phyloP scores from a whole-genome alignment of 1,140 invertebrate genomes.

The Homalodisca vitripennis region DNA sequence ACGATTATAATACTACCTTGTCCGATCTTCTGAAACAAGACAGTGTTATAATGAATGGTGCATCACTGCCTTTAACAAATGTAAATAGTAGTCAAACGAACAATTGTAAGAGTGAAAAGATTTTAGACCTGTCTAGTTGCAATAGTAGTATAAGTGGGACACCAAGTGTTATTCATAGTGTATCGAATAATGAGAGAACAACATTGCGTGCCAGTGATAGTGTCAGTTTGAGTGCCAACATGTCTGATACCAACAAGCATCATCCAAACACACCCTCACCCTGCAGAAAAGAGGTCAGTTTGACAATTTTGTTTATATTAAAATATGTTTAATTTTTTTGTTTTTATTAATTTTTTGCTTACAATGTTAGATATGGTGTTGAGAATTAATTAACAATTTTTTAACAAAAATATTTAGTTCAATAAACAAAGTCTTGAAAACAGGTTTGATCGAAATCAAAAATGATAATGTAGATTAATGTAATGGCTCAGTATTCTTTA shows the following conservation, averaged over 20 bases:
- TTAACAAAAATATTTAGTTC: too few species aligned
- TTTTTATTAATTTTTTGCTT: too few species aligned
- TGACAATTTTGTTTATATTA: too few species aligned
- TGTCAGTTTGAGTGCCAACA: background rate
- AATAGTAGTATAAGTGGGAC: background rate
- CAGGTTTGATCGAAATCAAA: too few species aligned
- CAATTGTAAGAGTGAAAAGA: constrained; percentile 8
- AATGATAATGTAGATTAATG: too few species aligned
- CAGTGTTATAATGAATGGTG: constrained; percentile 2
- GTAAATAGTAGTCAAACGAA: background rate
- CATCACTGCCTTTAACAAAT: constrained; percentile 16
- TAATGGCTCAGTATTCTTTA: too few species aligned
- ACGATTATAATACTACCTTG: background rate
- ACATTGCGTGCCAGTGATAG: background rate
- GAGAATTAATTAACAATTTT: too few species aligned
- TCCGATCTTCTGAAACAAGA: background rate
- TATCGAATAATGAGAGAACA: constrained; percentile 1
- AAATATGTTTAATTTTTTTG: too few species aligned
- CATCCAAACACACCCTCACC: background rate
- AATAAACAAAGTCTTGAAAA: too few species aligned
- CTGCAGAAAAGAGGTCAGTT: constrained; percentile 6
- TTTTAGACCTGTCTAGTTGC: constrained; percentile 26
- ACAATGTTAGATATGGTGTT: too few species aligned
- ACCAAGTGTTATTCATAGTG: constrained; percentile 22
- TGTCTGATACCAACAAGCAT: too few species aligned